Conservation (phyloP, 1,140 invertebrate species). For the Euborellia annulipes region DNA sequence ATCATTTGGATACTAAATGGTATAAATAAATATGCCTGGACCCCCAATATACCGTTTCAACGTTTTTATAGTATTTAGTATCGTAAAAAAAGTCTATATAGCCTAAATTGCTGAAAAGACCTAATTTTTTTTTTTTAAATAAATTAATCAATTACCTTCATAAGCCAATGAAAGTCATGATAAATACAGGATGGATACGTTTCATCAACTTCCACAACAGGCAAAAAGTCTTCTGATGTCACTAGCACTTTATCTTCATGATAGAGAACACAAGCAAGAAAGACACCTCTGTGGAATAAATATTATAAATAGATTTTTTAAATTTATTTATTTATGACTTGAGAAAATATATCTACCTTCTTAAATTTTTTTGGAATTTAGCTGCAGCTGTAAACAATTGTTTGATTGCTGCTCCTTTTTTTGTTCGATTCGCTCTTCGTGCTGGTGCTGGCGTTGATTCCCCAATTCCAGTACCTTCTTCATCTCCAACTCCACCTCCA, state of each 20-base stretch:
- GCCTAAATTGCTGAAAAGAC: background rate
- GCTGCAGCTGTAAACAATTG: constrained; percentile 85
- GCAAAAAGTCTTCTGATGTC: constrained; percentile 90
- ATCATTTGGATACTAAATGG: no score
- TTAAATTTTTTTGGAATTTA: constrained; percentile 86
- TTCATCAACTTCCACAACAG: constrained; percentile 92
- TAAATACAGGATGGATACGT: constrained; percentile 80
- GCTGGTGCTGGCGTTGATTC: constrained; percentile 29
- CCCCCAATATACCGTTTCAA: no score
- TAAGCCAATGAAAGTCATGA: constrained; percentile 91
- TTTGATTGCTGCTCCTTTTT: constrained; percentile 63
- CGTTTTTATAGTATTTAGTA: constrained; percentile 3
- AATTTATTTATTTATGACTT: no score
- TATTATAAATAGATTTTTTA: background rate
- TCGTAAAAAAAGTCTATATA: background rate
- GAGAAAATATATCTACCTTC: constrained; percentile 44
- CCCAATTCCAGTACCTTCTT: background rate
- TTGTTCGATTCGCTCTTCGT: constrained; percentile 55
- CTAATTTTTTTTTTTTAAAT: background rate
- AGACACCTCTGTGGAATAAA: constrained; percentile 57
- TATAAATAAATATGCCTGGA: no score
- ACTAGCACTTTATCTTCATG: constrained; percentile 89
- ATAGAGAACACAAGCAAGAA: constrained; percentile 80
- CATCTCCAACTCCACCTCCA: constrained; percentile 1
- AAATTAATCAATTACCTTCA: constrained; percentile 54